Conservation (phyloP, 2,797 vertebrate species). For the Coregonus suidteri region DNA sequence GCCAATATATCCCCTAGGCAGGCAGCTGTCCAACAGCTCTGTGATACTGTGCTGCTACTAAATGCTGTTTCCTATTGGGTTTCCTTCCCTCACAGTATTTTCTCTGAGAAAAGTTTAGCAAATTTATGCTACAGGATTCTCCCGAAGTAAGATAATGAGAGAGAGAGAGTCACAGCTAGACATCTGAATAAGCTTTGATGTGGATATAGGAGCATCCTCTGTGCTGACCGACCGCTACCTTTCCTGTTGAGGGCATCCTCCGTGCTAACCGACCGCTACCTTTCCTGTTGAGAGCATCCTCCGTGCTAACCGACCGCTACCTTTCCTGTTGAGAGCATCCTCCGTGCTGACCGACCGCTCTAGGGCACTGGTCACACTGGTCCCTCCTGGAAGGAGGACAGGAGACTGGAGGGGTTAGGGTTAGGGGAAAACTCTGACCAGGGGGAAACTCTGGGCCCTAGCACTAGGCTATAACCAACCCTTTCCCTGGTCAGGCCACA, state of each 20-base stretch:
- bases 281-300: too few relatives aligned
- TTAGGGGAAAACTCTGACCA: not conserved
- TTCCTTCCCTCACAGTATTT: not conserved
- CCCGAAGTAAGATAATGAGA: not conserved
- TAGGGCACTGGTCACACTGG: conserved; percentile 92
- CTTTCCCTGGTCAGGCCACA: not conserved
- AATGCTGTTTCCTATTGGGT: not conserved
- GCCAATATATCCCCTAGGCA: conserved; percentile 57
- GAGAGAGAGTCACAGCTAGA: not conserved
- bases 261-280: too few relatives aligned
- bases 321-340: too few relatives aligned
- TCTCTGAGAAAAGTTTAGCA: not conserved
- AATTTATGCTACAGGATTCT: not conserved
- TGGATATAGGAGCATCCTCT: not conserved
- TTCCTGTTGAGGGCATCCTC: not conserved
- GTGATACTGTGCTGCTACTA: not conserved
- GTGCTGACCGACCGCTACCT: not conserved
- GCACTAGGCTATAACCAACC: not conserved
- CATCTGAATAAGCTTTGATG: not conserved
- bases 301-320: too few relatives aligned
- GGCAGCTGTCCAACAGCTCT: not conserved
- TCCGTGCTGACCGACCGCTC: conserved; percentile 32
- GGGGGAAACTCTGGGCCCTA: too few relatives aligned
- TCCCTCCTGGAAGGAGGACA: conserved; percentile 82
- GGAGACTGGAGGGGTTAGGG: not conserved